Percentiles rank a stretch among this genome's conserved stretches.
Conservation (phyloP, 35 echinoderm and acorn worm species). For the Apostichopus californicus region DNA sequence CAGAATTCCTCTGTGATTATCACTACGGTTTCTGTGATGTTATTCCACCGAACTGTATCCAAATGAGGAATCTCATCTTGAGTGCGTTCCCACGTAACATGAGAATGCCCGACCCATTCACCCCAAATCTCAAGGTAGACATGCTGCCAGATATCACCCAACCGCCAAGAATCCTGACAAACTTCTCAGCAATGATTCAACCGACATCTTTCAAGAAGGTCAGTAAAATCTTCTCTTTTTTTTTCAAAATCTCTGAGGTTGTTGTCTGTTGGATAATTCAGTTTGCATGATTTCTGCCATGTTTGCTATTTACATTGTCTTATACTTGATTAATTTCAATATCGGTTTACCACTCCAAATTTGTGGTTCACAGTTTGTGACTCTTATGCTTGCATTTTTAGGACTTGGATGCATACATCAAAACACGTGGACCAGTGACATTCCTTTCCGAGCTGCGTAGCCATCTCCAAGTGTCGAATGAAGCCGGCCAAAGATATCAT, state of each 20-base stretch:
- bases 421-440: slow-evolving; percentile 90
- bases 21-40: slow-evolving; percentile 99
- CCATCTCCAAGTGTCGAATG: slow-evolving; percentile 94
- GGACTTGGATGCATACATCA: slow-evolving; percentile 99
- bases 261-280: no score
- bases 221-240: background rate
- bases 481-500: slow-evolving; percentile 88
- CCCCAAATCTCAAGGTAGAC: slow-evolving; percentile 96
- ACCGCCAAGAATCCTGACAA: slow-evolving; percentile 92
- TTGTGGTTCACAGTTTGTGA: no score
- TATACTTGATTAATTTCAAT: no score
- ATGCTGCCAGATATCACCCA: slow-evolving; percentile 97
- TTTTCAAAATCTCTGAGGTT: background rate
- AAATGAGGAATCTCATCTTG: slow-evolving; percentile 99
- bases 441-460: slow-evolving; percentile 95
- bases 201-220: slow-evolving; percentile 99
- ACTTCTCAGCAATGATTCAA: slow-evolving; percentile 96
- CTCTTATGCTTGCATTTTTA: slow-evolving; percentile 13
- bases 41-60: slow-evolving; percentile 99
- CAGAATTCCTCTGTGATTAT: slow-evolving; percentile 99
- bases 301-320: no score
- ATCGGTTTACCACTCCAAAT: no score
- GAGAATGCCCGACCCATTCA: slow-evolving; percentile 97
- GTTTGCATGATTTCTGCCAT: no score
- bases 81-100: slow-evolving; percentile 99